Conservation (phyloP, 2,797 vertebrate genomes). For the Cryptoblepharus egeriae region DNA sequence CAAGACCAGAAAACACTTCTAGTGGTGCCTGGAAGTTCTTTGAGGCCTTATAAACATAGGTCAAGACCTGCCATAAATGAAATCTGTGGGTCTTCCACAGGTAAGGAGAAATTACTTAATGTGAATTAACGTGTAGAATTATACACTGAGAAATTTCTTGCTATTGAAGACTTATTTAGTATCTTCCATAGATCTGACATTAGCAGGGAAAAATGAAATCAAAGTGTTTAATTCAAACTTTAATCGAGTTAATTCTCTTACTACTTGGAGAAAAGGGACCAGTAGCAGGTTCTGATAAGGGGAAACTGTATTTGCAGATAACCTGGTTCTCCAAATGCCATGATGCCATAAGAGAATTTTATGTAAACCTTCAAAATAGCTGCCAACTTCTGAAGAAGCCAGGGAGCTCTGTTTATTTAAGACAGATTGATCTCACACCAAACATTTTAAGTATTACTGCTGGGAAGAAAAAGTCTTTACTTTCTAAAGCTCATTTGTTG, state of each 20-base stretch:
- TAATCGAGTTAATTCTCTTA: constrained; percentile 45
- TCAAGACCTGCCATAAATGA: too few species aligned
- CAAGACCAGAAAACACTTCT: too few species aligned
- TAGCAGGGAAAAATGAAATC: neutral
- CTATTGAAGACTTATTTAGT: neutral
- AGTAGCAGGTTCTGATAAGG: constrained; percentile 54
- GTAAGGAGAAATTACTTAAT: neutral
- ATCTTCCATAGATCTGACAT: neutral
- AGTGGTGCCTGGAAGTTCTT: too few species aligned
- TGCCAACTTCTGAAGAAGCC: constrained; percentile 39
- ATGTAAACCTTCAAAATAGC: constrained; percentile 59
- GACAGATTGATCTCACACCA: constrained; percentile 53
- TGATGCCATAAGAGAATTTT: constrained; percentile 54
- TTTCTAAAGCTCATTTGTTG: constrained; percentile 14
- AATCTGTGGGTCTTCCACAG: neutral
- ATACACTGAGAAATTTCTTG: neutral
- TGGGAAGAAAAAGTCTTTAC: constrained; percentile 32
- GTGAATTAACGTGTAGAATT: neutral
- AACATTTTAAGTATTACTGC: constrained; percentile 46
- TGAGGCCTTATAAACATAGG: too few species aligned
- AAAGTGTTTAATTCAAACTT: constrained; percentile 22
- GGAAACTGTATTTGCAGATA: constrained; percentile 59
- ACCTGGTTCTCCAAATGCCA: constrained; percentile 60
- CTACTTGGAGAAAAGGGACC: constrained; percentile 58
- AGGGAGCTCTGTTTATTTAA: constrained; percentile 52